Evolutionary conservation across 2,113 vertebrate genomes (phyloP), one percentile per base, ranked within the genome.

Genomic region (rat (Rattus norvegicus)): DNA sequence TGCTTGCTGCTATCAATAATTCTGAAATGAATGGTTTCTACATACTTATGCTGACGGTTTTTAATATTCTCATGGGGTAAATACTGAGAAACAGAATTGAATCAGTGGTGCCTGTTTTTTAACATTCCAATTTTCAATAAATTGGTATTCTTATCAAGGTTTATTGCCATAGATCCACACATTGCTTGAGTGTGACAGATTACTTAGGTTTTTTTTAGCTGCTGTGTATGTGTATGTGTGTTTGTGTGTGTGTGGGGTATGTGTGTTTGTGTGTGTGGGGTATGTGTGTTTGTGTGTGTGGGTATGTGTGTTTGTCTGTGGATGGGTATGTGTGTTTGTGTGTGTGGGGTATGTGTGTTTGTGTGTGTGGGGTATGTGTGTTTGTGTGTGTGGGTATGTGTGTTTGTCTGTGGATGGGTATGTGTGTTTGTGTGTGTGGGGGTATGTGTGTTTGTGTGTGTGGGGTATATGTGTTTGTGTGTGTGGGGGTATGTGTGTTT

Each of bases 1-100:
- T 93, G 20, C 85, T 91, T 87, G 5, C 83, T 79, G 22, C 69
- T 90, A 54, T 77, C 86, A 89, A 83, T 77, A 94, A 91, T 79
- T 43, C 43, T 86, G 49, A 81, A 33, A n/a, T 88, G 79, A 73
- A 77, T 72, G 81, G 81, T 91, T 85, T 69, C 80, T 49, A 36
- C 17, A n/a, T 65, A 76, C 16, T 49, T 49, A 39, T 61, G 12
- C 19, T 75, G 65, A 52, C 26, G 24, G n/a, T 86, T 92, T 33
- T 89, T 36, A 77, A 54, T 91, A 36, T 75, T 89, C 75, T 95
- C 26, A 13, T 30, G 28, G 43, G 56, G 93, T 95, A 93, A 91
- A 75, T 73, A 90, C 26, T 90, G 69, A 94, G 61, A 87, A 92
- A 69, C 67, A 69, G 30, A 69, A 36, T 36, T 69, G 30, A 36